Evolutionary conservation across 2,888 invertebrate genomes (phyloP), one percentile per base, ranked within the genome.

Genomic region (Tolmerus cingulatus): DNA sequence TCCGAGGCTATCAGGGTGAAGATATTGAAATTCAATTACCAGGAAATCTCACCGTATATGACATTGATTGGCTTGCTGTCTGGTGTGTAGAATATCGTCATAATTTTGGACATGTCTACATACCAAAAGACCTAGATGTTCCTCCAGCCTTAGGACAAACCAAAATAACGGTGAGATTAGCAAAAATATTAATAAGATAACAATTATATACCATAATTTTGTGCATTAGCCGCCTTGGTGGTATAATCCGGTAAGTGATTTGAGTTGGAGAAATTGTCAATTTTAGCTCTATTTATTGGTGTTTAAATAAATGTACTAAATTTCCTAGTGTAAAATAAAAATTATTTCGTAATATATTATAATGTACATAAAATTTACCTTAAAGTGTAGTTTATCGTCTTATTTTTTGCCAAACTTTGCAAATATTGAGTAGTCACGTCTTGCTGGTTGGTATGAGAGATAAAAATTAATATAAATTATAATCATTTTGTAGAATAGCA

Each of bases 41-140:
- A 0, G 96, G 96, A 79, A 95, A 95, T 90, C 92, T 97, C 89
- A 97, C 97, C 0, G 97, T 97, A 0, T 96, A 97, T 93, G 97
- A 97, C 92, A 96, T 98, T 90, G 97, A 98, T 92, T 98, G 97
- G 97, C 94, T 98, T 43, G 95, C 97, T 0, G 96, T 98, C 0
- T 98, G 97, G 97, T 98, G 98, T 91, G 97, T 97, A n/a, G 95
- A 96, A 90, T 97, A 96, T 92, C 93, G 95, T 5, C 97, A 98
- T 91, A 97, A 98, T 93, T 98, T 98, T 91, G 98, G 98, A 0
- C 97, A 98, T 91, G 97, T 98, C 0, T 94, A 94, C 90, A 96
- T 98, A 86, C 98, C 98, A 0, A 96, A 96, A 91, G 96, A 97
- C 90, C 92, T 98, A 90, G 97, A 98, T 90, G 97, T 98, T 19